Base-by-base conservation (phyloP, 2,888 invertebrate species). In the Meteorus cinctellus region DNA sequence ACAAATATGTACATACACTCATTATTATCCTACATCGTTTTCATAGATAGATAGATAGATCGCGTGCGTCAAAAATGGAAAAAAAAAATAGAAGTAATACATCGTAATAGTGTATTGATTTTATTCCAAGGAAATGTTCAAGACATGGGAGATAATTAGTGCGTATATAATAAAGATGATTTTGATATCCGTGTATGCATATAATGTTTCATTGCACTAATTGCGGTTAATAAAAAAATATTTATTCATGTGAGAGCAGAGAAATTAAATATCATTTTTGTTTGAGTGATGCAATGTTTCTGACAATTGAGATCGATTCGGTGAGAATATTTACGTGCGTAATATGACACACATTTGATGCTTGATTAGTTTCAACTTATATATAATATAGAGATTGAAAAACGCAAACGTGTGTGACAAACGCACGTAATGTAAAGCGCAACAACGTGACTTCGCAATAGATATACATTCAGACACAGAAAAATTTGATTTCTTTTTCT, bases 51-150 rank as follows among this genome's bases (percentile, higher is more conserved):
- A 55, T 55, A 8, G 19, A 12, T 12, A 41, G 41, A 55, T 55
- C 19, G 55, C 55, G 55, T 19, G 55, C 5, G 24, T 55, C 19
- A 55, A 55, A 10, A 31, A 67, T 41, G 24, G 24, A 34, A 34
- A 34, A 41, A 41, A 41, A 12, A 41, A 41, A 12, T 41, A 8
- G 8, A 41, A 41, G 41, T 41, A 14, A 66, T 36, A 70, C 41
- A 45, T n/a, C 16, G 60, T 1, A 24, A 36, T 67, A n/a, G 27
- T 67, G 41, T 67, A 67, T 34, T 67, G 45, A 67, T 67, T 45
- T 67, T 48, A 36, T 48, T 10, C n/a, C 14, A 36, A 41, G 48
- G 24, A 68, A 51, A 45, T 68, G 19, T 51, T 24, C 48, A 48
- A 48, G 16, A n/a, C 48, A 48, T 16, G 48, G 14, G n/a, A n/a